phyloP scores from a whole-genome alignment of 2,797 vertebrate species.

The Pteropus rufus region DNA sequence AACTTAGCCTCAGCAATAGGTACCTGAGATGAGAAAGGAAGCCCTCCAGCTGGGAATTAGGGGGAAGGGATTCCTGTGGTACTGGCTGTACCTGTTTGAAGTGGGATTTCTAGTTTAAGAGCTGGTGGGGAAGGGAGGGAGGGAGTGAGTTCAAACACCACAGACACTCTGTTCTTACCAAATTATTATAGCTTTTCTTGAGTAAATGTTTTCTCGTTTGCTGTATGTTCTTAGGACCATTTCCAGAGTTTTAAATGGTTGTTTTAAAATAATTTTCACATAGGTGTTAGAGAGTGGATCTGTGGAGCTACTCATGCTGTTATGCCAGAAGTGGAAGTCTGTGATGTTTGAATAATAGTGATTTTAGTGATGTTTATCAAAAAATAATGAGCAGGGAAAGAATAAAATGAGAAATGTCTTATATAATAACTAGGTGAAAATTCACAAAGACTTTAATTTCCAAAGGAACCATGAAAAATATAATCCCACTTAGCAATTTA shows the following conservation, averaged over 20 bases:
- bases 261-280: not conserved
- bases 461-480: not conserved
- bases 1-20: not conserved
- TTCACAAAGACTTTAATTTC: not conserved
- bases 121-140: not conserved
- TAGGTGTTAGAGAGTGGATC: not conserved
- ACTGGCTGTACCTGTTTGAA: not conserved
- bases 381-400: not conserved
- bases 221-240: not conserved
- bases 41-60: not conserved
- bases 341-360: not conserved
- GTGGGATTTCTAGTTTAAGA: not conserved
- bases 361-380: constrained; percentile 32
- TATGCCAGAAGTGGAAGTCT: not conserved
- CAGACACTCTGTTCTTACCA: not conserved
- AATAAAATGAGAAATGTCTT: constrained; percentile 2
- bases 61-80: not conserved
- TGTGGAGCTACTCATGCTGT: not conserved
- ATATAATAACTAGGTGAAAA: not conserved
- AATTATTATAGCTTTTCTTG: not conserved
- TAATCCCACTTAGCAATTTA: not conserved
- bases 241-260: not conserved
- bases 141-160: not conserved
- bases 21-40: not conserved
- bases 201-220: not conserved